Conservation (phyloP, 2,113 vertebrate genomes). For the Atlantisia rogersi region DNA sequence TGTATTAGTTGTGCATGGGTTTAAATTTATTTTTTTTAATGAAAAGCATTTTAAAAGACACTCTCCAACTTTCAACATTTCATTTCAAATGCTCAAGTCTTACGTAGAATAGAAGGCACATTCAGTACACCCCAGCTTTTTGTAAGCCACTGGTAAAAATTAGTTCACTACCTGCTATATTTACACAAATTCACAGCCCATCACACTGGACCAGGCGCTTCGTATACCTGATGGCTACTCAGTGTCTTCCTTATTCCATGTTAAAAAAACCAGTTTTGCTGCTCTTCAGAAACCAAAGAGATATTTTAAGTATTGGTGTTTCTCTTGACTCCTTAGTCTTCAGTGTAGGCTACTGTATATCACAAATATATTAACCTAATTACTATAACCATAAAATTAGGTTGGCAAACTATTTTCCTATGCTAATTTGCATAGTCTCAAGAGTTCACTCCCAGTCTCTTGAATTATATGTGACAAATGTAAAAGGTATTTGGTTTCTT, state of each 20-base stretch:
- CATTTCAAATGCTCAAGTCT: not conserved
- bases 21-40: not conserved
- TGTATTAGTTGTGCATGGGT: not conserved
- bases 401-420: not conserved
- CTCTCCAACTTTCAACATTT: not conserved
- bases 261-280: not conserved
- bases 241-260: not conserved
- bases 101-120: fast-evolving
- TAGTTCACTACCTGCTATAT: not conserved
- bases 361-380: not conserved
- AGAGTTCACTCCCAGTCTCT: not conserved
- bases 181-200: not conserved
- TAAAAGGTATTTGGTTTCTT: not conserved
- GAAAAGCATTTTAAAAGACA: not conserved
- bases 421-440: not conserved
- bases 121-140: not conserved
- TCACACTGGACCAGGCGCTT: not conserved
- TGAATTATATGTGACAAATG: not conserved
- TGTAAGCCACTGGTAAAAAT: not conserved
- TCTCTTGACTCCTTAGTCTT: not conserved
- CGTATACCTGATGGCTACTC: fast-evolving
- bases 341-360: not conserved
- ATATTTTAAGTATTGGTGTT: not conserved
- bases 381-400: not conserved
- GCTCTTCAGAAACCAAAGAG: not conserved